A percentile compares a stretch with the other conserved stretches of the same genome.
These are phyloP conservation scores for Heliconius hortense DNA, from an alignment of 2,888 invertebrate species.

Conservation along the genomic window DNA sequence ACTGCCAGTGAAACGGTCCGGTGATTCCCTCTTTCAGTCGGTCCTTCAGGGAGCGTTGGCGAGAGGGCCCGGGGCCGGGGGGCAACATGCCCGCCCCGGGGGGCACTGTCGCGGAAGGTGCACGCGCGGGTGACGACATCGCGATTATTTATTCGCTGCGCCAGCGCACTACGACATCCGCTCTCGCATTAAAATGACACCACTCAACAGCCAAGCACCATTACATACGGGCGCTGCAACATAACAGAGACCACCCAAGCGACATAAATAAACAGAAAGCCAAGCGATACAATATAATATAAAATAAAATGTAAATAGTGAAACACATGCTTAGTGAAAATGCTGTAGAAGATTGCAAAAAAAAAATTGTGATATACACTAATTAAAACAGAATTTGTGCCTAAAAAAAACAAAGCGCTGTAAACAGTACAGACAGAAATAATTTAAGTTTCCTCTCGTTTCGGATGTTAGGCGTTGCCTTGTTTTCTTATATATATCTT, in stretches of 20 bases:
- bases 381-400: not conserved
- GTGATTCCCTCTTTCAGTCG: conserved; percentile 90
- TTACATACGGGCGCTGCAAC: conserved; percentile 77
- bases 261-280: conserved; percentile 73
- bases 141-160: conserved; percentile 46
- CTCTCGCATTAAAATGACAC: conserved; percentile 61
- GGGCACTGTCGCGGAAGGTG: conserved; percentile 54
- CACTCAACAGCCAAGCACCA: conserved; percentile 63
- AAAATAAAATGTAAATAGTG: conserved; percentile 30
- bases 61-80: conserved; percentile 82
- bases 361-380: not conserved
- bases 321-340: conserved; percentile 24
- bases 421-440: not conserved
- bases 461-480: not conserved
- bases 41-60: conserved; percentile 89
- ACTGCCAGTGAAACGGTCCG: conserved; percentile 91
- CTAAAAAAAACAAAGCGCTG: not conserved
- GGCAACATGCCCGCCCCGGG: conserved; percentile 75
- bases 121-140: conserved; percentile 74
- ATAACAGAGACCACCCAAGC: conserved; percentile 74
- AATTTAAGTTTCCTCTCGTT: not conserved
- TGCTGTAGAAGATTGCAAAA: conserved; percentile 9
- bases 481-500: not conserved
- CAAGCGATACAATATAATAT: conserved; percentile 48
- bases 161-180: conserved; percentile 51